A percentile compares a stretch with the other conserved stretches of the same genome.
phyloP scores from a whole-genome alignment of 2,113 vertebrate genomes.

The Hypomesus transpacificus region DNA sequence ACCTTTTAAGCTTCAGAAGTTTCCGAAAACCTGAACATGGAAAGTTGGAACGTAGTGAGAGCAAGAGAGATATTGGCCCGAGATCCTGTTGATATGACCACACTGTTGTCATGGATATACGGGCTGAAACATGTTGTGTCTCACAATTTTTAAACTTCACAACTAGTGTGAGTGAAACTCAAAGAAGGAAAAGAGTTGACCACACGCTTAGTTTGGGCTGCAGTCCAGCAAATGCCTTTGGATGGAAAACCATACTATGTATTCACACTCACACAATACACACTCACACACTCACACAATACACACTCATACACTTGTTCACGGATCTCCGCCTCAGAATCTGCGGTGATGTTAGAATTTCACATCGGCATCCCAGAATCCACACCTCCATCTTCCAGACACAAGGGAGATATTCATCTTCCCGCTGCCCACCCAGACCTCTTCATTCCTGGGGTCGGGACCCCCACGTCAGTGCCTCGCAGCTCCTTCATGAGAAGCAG shows the following conservation, averaged over 20 bases:
- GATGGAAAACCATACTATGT: not conserved
- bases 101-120: constrained; percentile 27
- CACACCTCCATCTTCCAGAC: constrained; percentile 52
- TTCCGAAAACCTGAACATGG: constrained; percentile 38
- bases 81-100: constrained; percentile 23
- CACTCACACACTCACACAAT: constrained; percentile 8
- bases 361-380: constrained; percentile 56
- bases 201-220: constrained; percentile 18
- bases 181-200: not conserved
- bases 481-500: not conserved
- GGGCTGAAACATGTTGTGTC: constrained; percentile 5
- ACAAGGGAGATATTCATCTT: constrained; percentile 60
- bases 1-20: constrained; percentile 33
- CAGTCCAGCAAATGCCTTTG: constrained; percentile 4
- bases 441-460: constrained; percentile 8
- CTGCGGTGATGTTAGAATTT: constrained; percentile 50
- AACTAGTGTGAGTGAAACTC: constrained; percentile 12
- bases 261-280: constrained; percentile 9
- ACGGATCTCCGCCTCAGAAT: constrained; percentile 34
- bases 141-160: constrained; percentile 41
- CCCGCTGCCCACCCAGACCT: constrained; percentile 33
- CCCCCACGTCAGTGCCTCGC: constrained; percentile 2
- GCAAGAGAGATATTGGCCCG: not conserved
- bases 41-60: constrained; percentile 23
- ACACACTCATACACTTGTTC: constrained; percentile 5